These are phyloP conservation scores for Cynodonichthys magdalenae DNA, from an alignment of 2,797 vertebrate species.

Conservation along the genomic window DNA sequence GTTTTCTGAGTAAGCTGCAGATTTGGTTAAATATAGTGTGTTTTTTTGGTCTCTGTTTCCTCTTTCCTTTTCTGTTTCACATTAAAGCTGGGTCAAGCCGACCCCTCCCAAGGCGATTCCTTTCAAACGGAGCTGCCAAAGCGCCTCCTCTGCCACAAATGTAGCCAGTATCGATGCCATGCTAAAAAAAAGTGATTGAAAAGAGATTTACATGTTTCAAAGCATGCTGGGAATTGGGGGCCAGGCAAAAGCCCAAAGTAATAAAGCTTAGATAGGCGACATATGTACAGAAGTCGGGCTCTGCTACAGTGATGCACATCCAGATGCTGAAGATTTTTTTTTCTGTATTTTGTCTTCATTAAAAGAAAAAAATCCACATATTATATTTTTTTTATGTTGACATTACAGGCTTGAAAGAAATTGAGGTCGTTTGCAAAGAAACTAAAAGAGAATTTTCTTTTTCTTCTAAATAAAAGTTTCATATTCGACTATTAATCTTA, in stretches of 20 bases:
- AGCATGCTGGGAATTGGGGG: slow-evolving; percentile 84
- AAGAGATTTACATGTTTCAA: slow-evolving; percentile 87
- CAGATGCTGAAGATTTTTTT: slow-evolving; percentile 40
- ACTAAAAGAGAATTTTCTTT: slow-evolving; percentile 5
- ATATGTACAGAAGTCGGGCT: slow-evolving; percentile 67
- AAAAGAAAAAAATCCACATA: not conserved
- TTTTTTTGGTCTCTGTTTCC: slow-evolving; percentile 70
- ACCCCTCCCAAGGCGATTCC: slow-evolving; percentile 81
- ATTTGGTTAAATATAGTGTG: slow-evolving; percentile 86
- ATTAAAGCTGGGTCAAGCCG: slow-evolving; percentile 84
- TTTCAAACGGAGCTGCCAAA: slow-evolving; percentile 81
- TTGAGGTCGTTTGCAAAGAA: slow-evolving; percentile 4
- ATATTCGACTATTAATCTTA: slow-evolving; percentile 31
- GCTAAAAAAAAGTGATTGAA: slow-evolving; percentile 84
- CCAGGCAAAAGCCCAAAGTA: slow-evolving; percentile 82
- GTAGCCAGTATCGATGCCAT: slow-evolving; percentile 83
- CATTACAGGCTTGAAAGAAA: slow-evolving; percentile 5
- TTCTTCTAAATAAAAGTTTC: slow-evolving; percentile 18
- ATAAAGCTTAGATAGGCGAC: slow-evolving; percentile 80
- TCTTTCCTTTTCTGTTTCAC: slow-evolving; percentile 77
- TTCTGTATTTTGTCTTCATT: slow-evolving; percentile 4
- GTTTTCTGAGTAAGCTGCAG: slow-evolving; percentile 83
- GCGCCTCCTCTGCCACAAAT: slow-evolving; percentile 80
- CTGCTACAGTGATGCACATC: slow-evolving; percentile 45
- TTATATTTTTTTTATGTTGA: not conserved